Percentiles rank a stretch among this genome's conserved stretches.
Conservation (phyloP, 2,888 invertebrate genomes). For the Chrysolina americana region DNA sequence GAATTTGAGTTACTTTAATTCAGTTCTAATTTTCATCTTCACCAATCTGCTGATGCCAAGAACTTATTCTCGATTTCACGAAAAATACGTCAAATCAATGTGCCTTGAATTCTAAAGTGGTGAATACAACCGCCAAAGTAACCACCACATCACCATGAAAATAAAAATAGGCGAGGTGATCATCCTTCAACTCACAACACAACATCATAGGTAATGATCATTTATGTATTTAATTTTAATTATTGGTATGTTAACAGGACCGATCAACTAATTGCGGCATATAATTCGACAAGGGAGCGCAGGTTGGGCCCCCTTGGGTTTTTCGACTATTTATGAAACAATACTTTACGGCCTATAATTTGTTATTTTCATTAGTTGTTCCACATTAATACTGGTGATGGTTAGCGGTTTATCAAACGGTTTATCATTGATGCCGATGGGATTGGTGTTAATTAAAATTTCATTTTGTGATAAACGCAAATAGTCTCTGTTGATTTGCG, state of each 20-base stretch:
- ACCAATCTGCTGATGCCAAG: too few relatives aligned
- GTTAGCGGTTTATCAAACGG: constrained; percentile 52
- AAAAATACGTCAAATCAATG: too few relatives aligned
- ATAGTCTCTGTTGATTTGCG: constrained; percentile 17
- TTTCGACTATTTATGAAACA: constrained; percentile 55
- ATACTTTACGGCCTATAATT: constrained; percentile 56
- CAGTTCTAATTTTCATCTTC: too few relatives aligned
- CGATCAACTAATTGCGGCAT: constrained; percentile 51
- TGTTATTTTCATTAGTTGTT: constrained; percentile 55
- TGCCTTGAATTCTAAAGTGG: too few relatives aligned
- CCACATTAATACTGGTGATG: constrained; percentile 41
- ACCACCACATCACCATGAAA: too few relatives aligned
- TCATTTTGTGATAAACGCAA: constrained; percentile 41
- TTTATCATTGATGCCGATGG: constrained; percentile 46
- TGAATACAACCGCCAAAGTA: too few relatives aligned
- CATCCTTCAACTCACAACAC: not conserved
- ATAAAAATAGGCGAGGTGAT: constrained; percentile 3
- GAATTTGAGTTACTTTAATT: too few relatives aligned
- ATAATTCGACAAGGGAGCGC: constrained; percentile 46
- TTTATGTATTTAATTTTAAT: constrained; percentile 51
- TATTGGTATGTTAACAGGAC: constrained; percentile 50
- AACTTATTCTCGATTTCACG: too few relatives aligned
- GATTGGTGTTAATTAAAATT: constrained; percentile 45
- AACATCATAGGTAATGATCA: constrained; percentile 28
- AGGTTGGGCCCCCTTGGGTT: constrained; percentile 51